Evolutionary conservation across 2,113 vertebrate species (phyloP).

Genomic region (Phainopepla nitens): DNA sequence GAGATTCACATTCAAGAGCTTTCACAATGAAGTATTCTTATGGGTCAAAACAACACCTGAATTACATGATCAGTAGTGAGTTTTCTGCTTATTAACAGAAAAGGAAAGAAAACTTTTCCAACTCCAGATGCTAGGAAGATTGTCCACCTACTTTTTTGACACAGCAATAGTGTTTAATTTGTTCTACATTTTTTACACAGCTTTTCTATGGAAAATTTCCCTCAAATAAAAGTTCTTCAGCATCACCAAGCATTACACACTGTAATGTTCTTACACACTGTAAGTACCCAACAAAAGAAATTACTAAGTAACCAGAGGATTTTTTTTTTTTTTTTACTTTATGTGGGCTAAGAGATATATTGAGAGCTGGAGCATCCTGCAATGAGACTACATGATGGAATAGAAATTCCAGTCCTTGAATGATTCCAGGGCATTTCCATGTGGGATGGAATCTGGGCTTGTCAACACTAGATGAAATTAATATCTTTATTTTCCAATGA

Average conservation of each 20-base stretch:
- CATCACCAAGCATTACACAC: background rate
- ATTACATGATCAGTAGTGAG: background rate
- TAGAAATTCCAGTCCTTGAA: background rate
- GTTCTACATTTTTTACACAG: background rate
- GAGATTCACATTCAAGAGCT: background rate
- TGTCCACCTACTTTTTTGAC: background rate
- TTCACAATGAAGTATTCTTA: background rate
- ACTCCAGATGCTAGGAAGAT: background rate
- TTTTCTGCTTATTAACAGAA: background rate
- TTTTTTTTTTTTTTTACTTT: background rate
- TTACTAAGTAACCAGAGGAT: background rate
- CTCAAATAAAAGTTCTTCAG: background rate
- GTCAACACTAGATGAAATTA: fast-evolving
- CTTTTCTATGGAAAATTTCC: background rate
- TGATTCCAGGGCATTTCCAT: background rate
- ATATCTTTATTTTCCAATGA: background rate
- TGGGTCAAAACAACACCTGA: background rate
- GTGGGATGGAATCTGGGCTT: background rate
- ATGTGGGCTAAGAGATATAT: background rate
- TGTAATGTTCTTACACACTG: background rate
- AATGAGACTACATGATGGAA: background rate
- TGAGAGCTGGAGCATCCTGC: background rate
- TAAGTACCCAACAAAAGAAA: background rate
- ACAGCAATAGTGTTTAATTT: background rate
- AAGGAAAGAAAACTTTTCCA: background rate